These are phyloP conservation scores for Saturnia japonica DNA, from an alignment of 2,888 invertebrate species.

Conservation along the genomic window DNA sequence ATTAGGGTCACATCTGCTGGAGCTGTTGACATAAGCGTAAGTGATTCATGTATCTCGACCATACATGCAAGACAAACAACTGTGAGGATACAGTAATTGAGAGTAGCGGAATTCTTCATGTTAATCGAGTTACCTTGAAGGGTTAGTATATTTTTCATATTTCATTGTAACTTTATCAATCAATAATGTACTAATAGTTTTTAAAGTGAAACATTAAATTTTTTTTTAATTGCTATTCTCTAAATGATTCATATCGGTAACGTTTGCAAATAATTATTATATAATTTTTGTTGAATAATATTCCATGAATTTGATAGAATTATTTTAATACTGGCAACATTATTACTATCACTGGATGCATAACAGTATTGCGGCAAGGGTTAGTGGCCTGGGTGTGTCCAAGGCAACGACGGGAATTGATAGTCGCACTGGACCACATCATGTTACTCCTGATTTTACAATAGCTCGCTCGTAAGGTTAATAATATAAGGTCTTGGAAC, in stretches of 20 bases:
- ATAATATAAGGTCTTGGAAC: constrained; percentile 6
- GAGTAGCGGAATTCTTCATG: not conserved
- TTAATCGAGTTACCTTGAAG: no score
- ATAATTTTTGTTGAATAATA: not conserved
- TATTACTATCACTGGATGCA: constrained; percentile 35
- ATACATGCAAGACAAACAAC: not conserved
- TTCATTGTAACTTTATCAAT: not conserved
- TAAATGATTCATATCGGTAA: not conserved
- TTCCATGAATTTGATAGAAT: not conserved
- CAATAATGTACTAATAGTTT: not conserved
- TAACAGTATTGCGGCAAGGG: constrained; percentile 62
- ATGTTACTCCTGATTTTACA: constrained; percentile 30
- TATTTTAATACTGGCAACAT: constrained; percentile 17
- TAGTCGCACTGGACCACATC: constrained; percentile 56
- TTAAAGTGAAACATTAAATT: no score
- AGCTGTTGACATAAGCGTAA: not conserved
- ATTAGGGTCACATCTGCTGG: no score
- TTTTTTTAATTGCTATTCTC: no score
- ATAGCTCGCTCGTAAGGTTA: constrained; percentile 7
- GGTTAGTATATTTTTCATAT: no score
- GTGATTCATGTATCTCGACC: not conserved
- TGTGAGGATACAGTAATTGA: not conserved
- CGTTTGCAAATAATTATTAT: not conserved
- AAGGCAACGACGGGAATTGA: constrained; percentile 63
- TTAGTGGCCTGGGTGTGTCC: constrained; percentile 76